Evolutionary conservation across 2,797 vertebrate genomes (phyloP), one percentile per base, ranked within the genome.

Genomic region (Channallabes apus): DNA sequence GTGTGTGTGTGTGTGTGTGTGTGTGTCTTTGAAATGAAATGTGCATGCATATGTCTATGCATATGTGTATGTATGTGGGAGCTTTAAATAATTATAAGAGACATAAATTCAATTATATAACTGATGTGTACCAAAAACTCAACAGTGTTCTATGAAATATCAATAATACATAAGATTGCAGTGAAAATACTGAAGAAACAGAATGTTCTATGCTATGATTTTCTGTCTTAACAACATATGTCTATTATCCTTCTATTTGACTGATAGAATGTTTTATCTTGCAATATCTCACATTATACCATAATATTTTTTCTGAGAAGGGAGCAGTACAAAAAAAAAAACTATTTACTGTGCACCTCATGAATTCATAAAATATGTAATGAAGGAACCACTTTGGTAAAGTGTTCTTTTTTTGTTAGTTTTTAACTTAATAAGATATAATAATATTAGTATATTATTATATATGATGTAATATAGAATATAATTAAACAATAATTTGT

Each of bases 1-100:
- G 91, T 91, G 85, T 68, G 88, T 91, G 87, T 20, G 64, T 72
- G 32, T 71, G 71, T 76, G 67, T 46, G 24, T 83, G n/a, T 75
- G 67, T 68, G 72, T 6, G 54, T 76, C 1, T 46, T 11, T 41
- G 7, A 41, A 41, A 41, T 46, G 46, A 46, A 46, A 46, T 64
- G 62, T 82, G 59, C 69, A 64, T 67, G 56, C 79, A 27, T 20
- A 58, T 73, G 35, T 71, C 64, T 76, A 59, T 46, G 24, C 64
- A 9, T 20, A 58, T 73, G 35, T 71, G 38, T 76, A 59, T 46
- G 24, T 75, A 29, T 59, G 56, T 6, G 54, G 29, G 56, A 27
- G 12, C 29, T 27, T 73, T 11, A 51, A 80, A 38, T 6, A 17
- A 20, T 58, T 12, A 78, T 46, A 46, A 80, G 24, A 29, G 0